Evolutionary conservation across 23 tunicate genomes (phyloP), one percentile per base, ranked within the genome.

Genomic region (Trididemnum miniatum): DNA sequence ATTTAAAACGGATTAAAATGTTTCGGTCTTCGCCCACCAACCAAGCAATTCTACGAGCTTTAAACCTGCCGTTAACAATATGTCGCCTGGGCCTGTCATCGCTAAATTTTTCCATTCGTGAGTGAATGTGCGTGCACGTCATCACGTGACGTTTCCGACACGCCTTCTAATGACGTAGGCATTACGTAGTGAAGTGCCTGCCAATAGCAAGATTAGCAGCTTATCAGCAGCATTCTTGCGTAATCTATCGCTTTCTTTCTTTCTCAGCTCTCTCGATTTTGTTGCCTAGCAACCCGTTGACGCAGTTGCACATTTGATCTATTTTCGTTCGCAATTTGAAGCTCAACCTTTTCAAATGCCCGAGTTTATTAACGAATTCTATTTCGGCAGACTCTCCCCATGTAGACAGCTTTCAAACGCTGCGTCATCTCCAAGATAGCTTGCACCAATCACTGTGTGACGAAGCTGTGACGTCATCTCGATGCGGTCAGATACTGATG

Each of bases 401-500:
- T 50, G 98, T 85, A 34, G 93, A 85, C 65, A 83, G 84, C 38
- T 82, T 78, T 59, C 65, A 37, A 1, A 65, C 82, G 1, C 84
- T 88, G n/a, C 80, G 49, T 38, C 84, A 82, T 12, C 59, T 88
- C 39, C 98, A 88, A 75, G 86, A 84, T 37, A 93, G 65, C 12
- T 81, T 93, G 33, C 90, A 87, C 50, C 89, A 88, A 35, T 79
- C 98, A 1, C 65, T 93, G 65, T 59, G 35, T 71, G 90, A 84
- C 31, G 80, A 52, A 4, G 77, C 85, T 2, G 66, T 76, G 37
- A 78, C 84, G 54, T 67, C 74, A 28, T 75, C 83, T 31, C 87
- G 98, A 0, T 88, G 85, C 59, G 92, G 89, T 2, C 78, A 90
- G 77, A 82, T 93, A 20, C 83, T 93, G 33, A 80, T 93, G 93